Conservation (phyloP, 2,797 vertebrate genomes). For the Threskiornis aethiopicus region DNA sequence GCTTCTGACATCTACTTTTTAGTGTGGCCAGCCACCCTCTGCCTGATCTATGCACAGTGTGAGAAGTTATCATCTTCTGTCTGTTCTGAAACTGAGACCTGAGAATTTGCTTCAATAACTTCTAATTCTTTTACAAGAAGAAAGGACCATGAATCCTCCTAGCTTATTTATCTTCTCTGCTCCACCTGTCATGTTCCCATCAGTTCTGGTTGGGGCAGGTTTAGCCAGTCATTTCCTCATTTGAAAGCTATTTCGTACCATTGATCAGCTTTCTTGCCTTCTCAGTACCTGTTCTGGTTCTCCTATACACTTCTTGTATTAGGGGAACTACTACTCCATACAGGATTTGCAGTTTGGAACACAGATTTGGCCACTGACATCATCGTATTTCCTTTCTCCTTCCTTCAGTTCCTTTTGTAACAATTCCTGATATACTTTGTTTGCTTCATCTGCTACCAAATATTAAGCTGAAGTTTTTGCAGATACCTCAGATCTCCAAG, state of each 20-base stretch:
- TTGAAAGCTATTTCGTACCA: not conserved
- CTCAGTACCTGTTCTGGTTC: not conserved
- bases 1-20: not conserved
- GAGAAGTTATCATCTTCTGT: not conserved
- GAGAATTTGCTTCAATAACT: not conserved
- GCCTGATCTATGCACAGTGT: not conserved
- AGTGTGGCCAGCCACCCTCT: not conserved
- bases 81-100: not conserved
- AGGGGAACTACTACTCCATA: not conserved
- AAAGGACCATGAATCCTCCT: not conserved
- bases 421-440: not conserved
- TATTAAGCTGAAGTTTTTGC: not conserved
- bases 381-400: not conserved
- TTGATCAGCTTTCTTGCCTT: not conserved
- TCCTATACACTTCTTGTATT: not conserved
- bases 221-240: not conserved
- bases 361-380: not conserved
- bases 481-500: not conserved
- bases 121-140: not conserved
- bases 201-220: not conserved
- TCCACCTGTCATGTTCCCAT: not conserved
- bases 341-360: not conserved
- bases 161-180: not conserved
- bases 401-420: not conserved
- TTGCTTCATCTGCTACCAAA: not conserved